A percentile compares a stretch with the other conserved stretches of the same genome.
Evolutionary conservation across 2,797 vertebrate species (phyloP).

Genomic region (Caiman crocodilus): DNA sequence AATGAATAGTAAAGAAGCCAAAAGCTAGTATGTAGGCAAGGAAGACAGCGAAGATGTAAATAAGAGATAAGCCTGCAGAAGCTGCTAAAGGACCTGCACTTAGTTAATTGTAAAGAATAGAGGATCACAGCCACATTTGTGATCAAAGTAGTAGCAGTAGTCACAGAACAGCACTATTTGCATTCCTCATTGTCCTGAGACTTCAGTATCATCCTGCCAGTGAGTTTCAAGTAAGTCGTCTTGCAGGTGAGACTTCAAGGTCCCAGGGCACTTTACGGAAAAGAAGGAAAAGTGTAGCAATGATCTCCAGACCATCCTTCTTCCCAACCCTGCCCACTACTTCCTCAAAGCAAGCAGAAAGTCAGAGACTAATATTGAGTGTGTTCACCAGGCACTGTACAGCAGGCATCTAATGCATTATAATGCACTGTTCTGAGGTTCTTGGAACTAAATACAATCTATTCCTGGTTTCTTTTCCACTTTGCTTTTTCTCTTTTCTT

Average conservation of each 20-base stretch:
- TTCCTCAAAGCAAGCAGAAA: not conserved
- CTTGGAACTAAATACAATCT: fast-evolving
- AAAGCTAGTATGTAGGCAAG: too few relatives aligned
- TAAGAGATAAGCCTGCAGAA: too few relatives aligned
- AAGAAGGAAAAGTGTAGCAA: not conserved
- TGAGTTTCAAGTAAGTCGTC: too few relatives aligned
- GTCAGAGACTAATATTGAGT: not conserved
- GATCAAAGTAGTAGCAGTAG: too few relatives aligned
- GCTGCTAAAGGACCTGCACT: too few relatives aligned
- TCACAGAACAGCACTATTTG: too few relatives aligned
- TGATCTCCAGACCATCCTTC: too few relatives aligned
- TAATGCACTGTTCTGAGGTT: not conserved
- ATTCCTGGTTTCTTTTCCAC: not conserved
- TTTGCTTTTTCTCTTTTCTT: too few relatives aligned
- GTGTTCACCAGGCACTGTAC: not conserved
- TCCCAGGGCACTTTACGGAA: not conserved
- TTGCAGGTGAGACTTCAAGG: not conserved
- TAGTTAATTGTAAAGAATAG: not conserved
- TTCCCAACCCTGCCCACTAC: fast-evolving
- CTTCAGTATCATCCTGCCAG: not conserved
- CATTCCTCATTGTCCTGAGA: too few relatives aligned
- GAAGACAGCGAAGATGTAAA: too few relatives aligned
- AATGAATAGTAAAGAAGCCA: too few relatives aligned
- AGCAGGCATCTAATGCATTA: not conserved
- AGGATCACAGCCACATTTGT: too few relatives aligned